These are phyloP conservation scores for Yponomeuta sedellus DNA, from an alignment of 2,888 invertebrate genomes.

Conservation along the genomic window DNA sequence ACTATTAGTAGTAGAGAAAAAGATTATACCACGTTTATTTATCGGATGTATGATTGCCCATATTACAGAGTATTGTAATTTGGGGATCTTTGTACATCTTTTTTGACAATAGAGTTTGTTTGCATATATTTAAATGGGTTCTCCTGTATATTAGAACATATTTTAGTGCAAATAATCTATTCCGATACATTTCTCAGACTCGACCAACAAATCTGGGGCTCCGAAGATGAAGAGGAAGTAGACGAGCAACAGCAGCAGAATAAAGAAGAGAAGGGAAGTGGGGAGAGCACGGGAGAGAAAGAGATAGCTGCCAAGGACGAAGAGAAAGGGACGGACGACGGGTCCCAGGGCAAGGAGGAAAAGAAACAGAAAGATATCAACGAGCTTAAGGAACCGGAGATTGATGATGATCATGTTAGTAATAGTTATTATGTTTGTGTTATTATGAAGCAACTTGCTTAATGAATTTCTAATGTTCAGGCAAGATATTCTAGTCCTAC, in stretches of 20 bases:
- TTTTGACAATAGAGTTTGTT: too few species aligned
- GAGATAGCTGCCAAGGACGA: slow-evolving; percentile 85
- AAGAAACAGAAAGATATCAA: slow-evolving; percentile 84
- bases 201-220: slow-evolving; percentile 89
- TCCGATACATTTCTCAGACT: slow-evolving; percentile 47
- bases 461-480: too few species aligned
- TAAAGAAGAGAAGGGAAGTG: slow-evolving; percentile 77
- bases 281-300: slow-evolving; percentile 80
- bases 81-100: too few species aligned
- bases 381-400: slow-evolving; percentile 87
- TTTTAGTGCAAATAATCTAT: too few species aligned
- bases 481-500: too few species aligned
- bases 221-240: slow-evolving; percentile 85
- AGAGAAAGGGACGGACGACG: slow-evolving; percentile 74
- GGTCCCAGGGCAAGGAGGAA: slow-evolving; percentile 72
- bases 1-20: too few species aligned
- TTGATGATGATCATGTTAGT: slow-evolving; percentile 84
- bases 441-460: too few species aligned
- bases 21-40: too few species aligned
- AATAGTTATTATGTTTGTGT: not conserved
- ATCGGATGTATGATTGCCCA: too few species aligned
- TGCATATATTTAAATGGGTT: too few species aligned
- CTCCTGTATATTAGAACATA: too few species aligned
- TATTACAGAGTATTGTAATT: too few species aligned
- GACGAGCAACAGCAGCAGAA: slow-evolving; percentile 68